phyloP scores from a whole-genome alignment of 1,140 invertebrate genomes.

The Danaus plexippus region DNA sequence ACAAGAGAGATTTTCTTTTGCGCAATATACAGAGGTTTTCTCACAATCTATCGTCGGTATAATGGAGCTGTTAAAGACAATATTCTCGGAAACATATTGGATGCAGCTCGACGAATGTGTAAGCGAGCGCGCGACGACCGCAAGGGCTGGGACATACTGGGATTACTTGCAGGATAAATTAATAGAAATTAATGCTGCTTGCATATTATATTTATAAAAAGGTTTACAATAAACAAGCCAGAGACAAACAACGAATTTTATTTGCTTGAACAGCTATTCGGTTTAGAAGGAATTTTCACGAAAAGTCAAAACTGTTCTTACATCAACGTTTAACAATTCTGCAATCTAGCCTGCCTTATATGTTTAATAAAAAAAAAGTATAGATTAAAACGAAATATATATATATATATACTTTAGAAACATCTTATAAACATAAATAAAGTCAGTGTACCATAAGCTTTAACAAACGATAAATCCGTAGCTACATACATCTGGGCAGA shows the following conservation, averaged over 20 bases:
- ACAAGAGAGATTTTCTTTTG: constrained; percentile 41
- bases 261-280: too few relatives aligned
- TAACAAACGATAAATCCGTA: constrained; percentile 58
- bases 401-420: too few relatives aligned
- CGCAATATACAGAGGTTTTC: constrained; percentile 30
- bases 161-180: background rate
- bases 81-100: constrained; percentile 67
- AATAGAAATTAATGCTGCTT: too few relatives aligned
- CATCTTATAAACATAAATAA: background rate
- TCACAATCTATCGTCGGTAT: constrained; percentile 60
- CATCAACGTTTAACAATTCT: too few relatives aligned
- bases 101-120: constrained; percentile 66
- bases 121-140: constrained; percentile 56
- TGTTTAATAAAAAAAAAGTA: constrained; percentile 4
- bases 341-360: too few relatives aligned
- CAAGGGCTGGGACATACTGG: constrained; percentile 20
- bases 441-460: constrained; percentile 25
- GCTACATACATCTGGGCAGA: constrained; percentile 57
- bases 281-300: too few relatives aligned
- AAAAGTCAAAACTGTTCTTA: too few relatives aligned
- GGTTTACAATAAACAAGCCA: too few relatives aligned
- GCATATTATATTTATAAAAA: too few relatives aligned
- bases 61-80: constrained; percentile 70
- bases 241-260: too few relatives aligned
- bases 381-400: constrained; percentile 6